Evolutionary conservation across 2,113 vertebrate genomes (phyloP).

Genomic region (Plestiodon gilberti): DNA sequence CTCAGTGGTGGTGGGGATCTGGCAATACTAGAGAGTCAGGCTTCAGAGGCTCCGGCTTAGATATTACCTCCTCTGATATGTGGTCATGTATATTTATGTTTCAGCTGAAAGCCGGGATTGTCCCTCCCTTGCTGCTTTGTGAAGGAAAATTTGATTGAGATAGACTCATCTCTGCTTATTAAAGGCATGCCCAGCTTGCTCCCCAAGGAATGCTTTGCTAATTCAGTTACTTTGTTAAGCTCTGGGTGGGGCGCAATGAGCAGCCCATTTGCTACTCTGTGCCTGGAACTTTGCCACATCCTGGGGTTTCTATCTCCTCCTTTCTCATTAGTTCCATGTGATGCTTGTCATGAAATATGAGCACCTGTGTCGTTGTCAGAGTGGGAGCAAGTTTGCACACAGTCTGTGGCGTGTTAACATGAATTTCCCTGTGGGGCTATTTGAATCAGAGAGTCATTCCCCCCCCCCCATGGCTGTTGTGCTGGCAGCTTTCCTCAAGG

Average conservation of each 20-base stretch:
- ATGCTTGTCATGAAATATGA: conserved; percentile 2
- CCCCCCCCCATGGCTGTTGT: neutral
- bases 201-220: neutral
- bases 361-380: neutral
- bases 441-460: neutral
- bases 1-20: no score
- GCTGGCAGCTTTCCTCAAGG: conserved; percentile 53
- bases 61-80: neutral
- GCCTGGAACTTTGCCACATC: neutral
- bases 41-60: neutral
- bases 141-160: neutral
- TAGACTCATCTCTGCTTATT: neutral
- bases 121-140: neutral
- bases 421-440: neutral
- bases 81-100: neutral
- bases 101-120: neutral
- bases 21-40: no score
- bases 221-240: neutral
- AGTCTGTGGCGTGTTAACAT: conserved; percentile 10
- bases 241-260: neutral
- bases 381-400: neutral
- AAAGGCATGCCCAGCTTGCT: neutral
- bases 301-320: neutral
- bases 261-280: neutral
- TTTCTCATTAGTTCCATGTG: neutral